These are phyloP conservation scores for Parnassius smintheus DNA, from an alignment of 2,888 invertebrate genomes.

Conservation along the genomic window DNA sequence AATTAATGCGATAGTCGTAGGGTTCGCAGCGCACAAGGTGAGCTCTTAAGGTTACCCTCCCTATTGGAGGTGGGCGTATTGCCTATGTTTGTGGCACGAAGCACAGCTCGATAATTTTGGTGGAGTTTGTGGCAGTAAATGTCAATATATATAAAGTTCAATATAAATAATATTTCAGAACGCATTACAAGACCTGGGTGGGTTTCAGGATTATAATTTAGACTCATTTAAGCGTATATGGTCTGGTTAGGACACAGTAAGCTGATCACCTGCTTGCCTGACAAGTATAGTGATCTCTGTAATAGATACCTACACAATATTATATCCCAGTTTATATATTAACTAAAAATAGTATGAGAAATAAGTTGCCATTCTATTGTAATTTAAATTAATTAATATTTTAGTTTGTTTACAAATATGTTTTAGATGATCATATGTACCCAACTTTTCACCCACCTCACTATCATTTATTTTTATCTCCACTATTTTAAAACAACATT, in stretches of 20 bases:
- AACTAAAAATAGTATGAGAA: constrained; percentile 3
- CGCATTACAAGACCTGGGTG: constrained; percentile 55
- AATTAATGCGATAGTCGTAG: constrained; percentile 61
- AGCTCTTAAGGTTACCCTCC: constrained; percentile 78
- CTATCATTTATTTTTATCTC: constrained; percentile 50
- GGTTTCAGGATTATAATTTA: constrained; percentile 43
- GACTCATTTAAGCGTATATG: constrained; percentile 35
- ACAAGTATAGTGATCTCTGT: constrained; percentile 39
- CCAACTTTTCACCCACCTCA: constrained; percentile 55
- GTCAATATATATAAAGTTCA: constrained; percentile 40
- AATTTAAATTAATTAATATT: constrained; percentile 6
- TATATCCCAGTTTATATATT: constrained; percentile 1
- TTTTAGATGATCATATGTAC: constrained; percentile 9
- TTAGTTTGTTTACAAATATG: constrained; percentile 17
- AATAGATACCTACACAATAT: constrained; percentile 10
- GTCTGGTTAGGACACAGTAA: constrained; percentile 43
- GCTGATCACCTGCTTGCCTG: constrained; percentile 47
- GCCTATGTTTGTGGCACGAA: constrained; percentile 77
- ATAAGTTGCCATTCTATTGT: constrained; percentile 12
- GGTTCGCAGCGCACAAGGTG: constrained; percentile 81
- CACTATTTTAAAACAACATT: constrained; percentile 66
- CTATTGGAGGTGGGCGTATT: constrained; percentile 82
- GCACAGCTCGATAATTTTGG: constrained; percentile 71
- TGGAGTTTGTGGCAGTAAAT: constrained; percentile 62
- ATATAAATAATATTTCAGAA: constrained; percentile 37